phyloP scores from a whole-genome alignment of 2,113 vertebrate genomes.

The Caranx ignobilis region DNA sequence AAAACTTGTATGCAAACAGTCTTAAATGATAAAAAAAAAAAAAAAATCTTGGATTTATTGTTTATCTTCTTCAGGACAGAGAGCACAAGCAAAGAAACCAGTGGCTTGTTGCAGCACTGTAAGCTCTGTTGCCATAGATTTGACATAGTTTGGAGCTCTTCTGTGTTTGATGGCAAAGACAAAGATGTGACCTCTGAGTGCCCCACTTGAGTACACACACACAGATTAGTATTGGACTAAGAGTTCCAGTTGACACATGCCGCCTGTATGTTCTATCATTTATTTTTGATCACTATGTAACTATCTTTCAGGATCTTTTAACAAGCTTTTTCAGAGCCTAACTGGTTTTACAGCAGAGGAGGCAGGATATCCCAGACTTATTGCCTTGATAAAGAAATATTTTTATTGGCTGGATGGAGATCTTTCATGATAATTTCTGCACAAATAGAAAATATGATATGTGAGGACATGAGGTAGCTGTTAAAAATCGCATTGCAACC shows the following conservation, averaged over 20 bases:
- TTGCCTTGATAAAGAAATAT: conserved; percentile 1
- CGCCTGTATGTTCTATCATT: conserved; percentile 35
- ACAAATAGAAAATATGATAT: not conserved
- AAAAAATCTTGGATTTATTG: not conserved
- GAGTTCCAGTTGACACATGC: conserved; percentile 41
- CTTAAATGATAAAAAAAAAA: conserved; percentile 22
- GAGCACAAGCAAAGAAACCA: not conserved
- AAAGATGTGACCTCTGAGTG: conserved; percentile 51
- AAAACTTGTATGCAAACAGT: conserved; percentile 42
- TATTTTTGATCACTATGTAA: conserved; percentile 42
- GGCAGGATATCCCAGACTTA: not conserved
- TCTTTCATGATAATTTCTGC: conserved; percentile 12
- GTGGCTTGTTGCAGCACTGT: not conserved
- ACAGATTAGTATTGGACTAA: conserved; percentile 11
- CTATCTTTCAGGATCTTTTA: conserved; percentile 45
- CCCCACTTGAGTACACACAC: conserved; percentile 50
- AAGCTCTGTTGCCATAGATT: not conserved
- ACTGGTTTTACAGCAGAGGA: conserved; percentile 22
- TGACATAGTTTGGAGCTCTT: conserved; percentile 1
- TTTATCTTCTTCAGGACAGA: conserved; percentile 16
- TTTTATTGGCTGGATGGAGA: conserved; percentile 7
- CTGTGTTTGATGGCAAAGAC: conserved; percentile 31
- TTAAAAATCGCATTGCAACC: too few species aligned
- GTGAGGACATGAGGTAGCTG: too few species aligned
- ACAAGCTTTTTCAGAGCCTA: conserved; percentile 7